Evolutionary conservation across 1,140 invertebrate genomes (phyloP).

Genomic region (Brachionus rubens): DNA sequence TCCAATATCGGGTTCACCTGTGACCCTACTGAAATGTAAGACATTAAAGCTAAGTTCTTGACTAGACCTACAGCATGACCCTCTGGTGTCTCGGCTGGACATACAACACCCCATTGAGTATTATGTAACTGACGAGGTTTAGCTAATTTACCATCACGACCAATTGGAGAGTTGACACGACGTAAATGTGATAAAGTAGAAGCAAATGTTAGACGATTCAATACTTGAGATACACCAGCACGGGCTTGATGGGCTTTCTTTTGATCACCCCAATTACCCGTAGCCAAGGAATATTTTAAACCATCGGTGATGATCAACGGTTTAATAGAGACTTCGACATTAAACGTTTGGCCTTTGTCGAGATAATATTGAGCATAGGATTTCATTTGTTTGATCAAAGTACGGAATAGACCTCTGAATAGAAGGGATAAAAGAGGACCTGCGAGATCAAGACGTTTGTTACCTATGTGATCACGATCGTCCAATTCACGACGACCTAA

Average conservation of each 20-base stretch:
- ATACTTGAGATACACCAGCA: conserved; percentile 80
- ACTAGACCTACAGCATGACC: conserved; percentile 74
- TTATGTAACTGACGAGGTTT: conserved; percentile 97
- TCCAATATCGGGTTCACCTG: conserved; percentile 96
- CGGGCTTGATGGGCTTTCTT: conserved; percentile 97
- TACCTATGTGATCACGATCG: conserved; percentile 98
- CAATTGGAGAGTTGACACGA: conserved; percentile 95
- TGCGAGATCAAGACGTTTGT: conserved; percentile 93
- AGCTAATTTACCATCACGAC: conserved; percentile 93
- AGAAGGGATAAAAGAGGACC: conserved; percentile 91
- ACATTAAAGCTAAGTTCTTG: conserved; percentile 97
- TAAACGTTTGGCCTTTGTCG: conserved; percentile 95
- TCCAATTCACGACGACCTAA: conserved; percentile 91
- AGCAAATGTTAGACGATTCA: conserved; percentile 82
- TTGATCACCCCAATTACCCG: conserved; percentile 99
- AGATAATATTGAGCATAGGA: conserved; percentile 99
- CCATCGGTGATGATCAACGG: conserved; percentile 97
- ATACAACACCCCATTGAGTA: conserved; percentile 98
- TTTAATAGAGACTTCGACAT: conserved; percentile 91
- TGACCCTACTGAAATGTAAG: conserved; percentile 97
- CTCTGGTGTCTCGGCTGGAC: conserved; percentile 97
- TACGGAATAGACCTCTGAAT: conserved; percentile 68
- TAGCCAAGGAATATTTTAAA: conserved; percentile 92
- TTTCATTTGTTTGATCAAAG: conserved; percentile 67
- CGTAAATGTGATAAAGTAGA: conserved; percentile 95